Evolutionary conservation across 1,140 invertebrate genomes (phyloP), one percentile per base, ranked within the genome.

Genomic region (Bombus impatiens): DNA sequence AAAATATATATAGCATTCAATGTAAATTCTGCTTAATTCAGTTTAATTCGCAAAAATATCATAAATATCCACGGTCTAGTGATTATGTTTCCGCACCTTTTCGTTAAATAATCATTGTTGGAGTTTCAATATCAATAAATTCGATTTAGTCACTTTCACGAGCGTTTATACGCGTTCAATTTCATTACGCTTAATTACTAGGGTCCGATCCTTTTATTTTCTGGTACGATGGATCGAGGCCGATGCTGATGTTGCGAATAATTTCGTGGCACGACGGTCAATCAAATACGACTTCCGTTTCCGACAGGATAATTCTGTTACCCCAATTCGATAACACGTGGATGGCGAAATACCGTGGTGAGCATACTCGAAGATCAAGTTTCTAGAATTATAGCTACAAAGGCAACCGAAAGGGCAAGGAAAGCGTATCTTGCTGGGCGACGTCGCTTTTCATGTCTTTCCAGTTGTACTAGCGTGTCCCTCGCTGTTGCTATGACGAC

Each of bases 401-500:
- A 72, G 85, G 18, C n/a, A 53, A 32, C 35, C 2, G 59, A 53
- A 65, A 77, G n/a, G 65, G 76, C 53, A 76, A 81, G 82, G 28
- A 67, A 76, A 83, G 12, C 77, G 76, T 84, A 65, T 74, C 59
- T 47, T 71, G 53, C 71, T 65, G n/a, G 71, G 83, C 70, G 47
- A 68, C 9, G 75, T 78, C 71, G 81, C 87, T 84, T 84, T 89
- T 89, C 72, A 40, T 47, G 78, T 79, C 35, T 44, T 82, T 84
- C 72, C 47, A 76, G 37, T 47, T 53, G 76, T 42, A 28, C 28
- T 44, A 62, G 32, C 44, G 44, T 32, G 42, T 78, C 85, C 70
- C 82, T 71, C 76, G 82, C 47, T 82, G 86, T 87, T 88, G 74
- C 82, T n/a, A 86, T 87, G 86, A 67, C 79, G 47, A 90, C 88